phyloP scores from a whole-genome alignment of 2,113 vertebrate species.

The Fulica atra region DNA sequence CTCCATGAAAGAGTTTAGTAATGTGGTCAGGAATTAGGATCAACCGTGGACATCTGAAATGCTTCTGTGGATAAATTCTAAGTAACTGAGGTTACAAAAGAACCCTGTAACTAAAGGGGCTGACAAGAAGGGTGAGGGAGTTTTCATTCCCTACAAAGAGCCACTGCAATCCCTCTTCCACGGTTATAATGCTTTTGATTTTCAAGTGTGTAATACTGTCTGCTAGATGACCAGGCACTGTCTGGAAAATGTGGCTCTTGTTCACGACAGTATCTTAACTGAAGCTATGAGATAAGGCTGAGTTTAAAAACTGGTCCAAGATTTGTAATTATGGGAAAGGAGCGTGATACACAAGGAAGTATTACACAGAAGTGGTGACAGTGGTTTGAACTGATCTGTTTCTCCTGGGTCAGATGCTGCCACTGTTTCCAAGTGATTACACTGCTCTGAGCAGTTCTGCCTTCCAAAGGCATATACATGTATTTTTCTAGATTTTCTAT shows the following conservation, averaged over 20 bases:
- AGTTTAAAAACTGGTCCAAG: neutral
- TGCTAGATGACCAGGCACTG: neutral
- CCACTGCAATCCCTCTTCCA: neutral
- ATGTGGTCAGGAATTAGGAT: neutral
- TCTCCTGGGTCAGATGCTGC: neutral
- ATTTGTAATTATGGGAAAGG: neutral
- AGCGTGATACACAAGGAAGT: neutral
- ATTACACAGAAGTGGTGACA: neutral
- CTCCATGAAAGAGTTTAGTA: neutral
- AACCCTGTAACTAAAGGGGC: neutral
- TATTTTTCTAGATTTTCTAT: no score
- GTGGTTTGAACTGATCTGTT: neutral
- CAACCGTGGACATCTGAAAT: neutral
- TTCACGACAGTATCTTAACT: neutral
- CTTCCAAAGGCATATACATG: neutral
- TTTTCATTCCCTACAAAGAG: neutral
- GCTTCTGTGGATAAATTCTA: neutral
- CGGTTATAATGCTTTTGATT: neutral
- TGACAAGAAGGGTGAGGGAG: neutral
- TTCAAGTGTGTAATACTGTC: neutral
- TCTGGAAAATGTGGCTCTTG: neutral
- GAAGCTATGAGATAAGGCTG: neutral
- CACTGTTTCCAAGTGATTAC: neutral
- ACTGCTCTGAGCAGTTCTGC: neutral
- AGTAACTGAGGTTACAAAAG: neutral